Conservation (phyloP, 1,140 invertebrate genomes). For the Bombus turneri region DNA sequence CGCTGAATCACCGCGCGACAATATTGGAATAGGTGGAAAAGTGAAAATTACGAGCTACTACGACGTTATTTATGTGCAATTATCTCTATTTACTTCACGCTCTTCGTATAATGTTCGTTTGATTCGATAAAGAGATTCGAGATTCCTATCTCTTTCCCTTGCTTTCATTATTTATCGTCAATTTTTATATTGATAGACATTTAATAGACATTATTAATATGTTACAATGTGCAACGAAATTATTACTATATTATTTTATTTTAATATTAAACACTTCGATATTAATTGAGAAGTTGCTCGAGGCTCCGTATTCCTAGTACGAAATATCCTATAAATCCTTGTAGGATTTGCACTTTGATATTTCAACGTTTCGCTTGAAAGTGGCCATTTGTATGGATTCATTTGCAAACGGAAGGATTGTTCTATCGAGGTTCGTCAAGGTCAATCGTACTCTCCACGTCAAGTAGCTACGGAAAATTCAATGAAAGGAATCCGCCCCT, state of each 20-base stretch:
- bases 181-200: neutral
- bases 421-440: neutral
- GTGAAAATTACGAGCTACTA: neutral
- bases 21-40: conserved; percentile 10
- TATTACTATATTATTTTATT: neutral
- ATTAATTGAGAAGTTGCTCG: neutral
- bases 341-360: neutral
- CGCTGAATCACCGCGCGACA: neutral
- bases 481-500: neutral
- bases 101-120: neutral
- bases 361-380: neutral
- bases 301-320: neutral
- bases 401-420: neutral
- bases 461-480: neutral
- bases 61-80: conserved; percentile 29
- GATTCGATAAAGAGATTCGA: neutral
- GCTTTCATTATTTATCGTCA: neutral
- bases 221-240: neutral
- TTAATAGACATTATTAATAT: neutral
- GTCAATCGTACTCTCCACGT: neutral
- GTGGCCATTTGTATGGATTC: neutral
- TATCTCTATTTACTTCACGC: conserved; percentile 9
- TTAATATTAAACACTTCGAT: neutral
- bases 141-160: neutral
- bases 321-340: neutral